Evolutionary conservation across 2,797 vertebrate genomes (phyloP).

Genomic region (Okamejei kenojei): DNA sequence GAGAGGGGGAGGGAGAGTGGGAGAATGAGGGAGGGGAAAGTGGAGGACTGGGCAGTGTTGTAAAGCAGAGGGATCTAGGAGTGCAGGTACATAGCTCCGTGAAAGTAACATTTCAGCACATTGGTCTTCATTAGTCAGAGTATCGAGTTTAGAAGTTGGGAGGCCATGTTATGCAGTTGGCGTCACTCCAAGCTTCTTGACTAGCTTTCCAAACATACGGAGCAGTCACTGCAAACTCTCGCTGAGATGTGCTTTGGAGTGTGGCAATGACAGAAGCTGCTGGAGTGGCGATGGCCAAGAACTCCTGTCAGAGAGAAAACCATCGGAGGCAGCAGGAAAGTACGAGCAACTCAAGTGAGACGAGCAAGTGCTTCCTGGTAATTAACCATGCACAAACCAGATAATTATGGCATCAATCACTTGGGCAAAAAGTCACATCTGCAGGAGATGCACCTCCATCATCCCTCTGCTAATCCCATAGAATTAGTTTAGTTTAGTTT

Average conservation of each 20-base stretch:
- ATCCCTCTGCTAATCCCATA: background rate
- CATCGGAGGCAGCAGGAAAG: background rate
- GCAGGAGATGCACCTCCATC: background rate
- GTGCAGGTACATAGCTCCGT: too few species aligned
- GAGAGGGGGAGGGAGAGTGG: background rate
- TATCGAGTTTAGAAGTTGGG: too few species aligned
- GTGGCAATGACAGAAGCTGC: background rate
- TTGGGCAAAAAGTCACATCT: background rate
- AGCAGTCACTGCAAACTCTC: background rate
- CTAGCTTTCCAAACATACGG: background rate
- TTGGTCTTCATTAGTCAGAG: too few species aligned
- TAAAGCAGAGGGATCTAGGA: too few species aligned
- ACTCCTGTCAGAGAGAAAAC: background rate
- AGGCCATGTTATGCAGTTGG: background rate
- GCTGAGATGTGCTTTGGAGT: background rate
- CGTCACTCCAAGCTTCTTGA: background rate
- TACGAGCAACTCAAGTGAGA: background rate
- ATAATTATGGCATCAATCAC: constrained; percentile 30
- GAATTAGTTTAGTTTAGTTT: background rate
- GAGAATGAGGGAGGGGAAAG: too few species aligned
- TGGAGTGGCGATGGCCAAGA: background rate
- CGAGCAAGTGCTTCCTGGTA: constrained; percentile 9
- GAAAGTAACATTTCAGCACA: too few species aligned
- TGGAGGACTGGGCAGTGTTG: too few species aligned
- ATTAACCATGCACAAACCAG: background rate